Conservation (phyloP, 2,113 vertebrate genomes). For the Glaucomys volans region DNA sequence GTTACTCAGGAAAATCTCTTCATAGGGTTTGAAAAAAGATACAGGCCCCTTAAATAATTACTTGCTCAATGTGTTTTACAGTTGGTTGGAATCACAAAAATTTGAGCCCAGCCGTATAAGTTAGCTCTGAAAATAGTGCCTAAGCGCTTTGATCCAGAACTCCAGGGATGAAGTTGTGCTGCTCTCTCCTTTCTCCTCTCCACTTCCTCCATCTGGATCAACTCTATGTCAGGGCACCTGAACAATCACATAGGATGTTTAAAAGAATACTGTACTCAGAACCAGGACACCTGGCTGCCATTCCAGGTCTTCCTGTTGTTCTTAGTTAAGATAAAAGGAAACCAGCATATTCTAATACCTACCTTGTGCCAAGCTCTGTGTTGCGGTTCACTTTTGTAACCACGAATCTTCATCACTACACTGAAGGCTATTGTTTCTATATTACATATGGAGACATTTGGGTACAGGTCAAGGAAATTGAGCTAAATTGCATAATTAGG, state of each 20-base stretch:
- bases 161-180: not conserved
- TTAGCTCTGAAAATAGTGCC: not conserved
- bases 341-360: not conserved
- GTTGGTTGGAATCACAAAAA: not conserved
- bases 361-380: not conserved
- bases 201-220: not conserved
- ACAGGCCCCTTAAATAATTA: not conserved
- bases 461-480: not conserved
- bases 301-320: not conserved
- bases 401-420: not conserved
- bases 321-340: conserved; percentile 26
- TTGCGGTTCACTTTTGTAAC: not conserved
- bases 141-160: no score
- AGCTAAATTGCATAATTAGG: not conserved
- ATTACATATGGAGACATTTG: not conserved
- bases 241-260: not conserved
- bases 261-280: not conserved
- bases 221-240: not conserved
- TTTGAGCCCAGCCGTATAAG: not conserved
- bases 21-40: not conserved
- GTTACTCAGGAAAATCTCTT: not conserved
- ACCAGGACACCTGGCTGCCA: not conserved
- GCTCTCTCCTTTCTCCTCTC: not conserved
- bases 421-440: not conserved
- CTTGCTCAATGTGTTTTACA: not conserved